Evolutionary conservation across 2,888 invertebrate species (phyloP), one percentile per base, ranked within the genome.

Genomic region (Meliscaeva auricollis): DNA sequence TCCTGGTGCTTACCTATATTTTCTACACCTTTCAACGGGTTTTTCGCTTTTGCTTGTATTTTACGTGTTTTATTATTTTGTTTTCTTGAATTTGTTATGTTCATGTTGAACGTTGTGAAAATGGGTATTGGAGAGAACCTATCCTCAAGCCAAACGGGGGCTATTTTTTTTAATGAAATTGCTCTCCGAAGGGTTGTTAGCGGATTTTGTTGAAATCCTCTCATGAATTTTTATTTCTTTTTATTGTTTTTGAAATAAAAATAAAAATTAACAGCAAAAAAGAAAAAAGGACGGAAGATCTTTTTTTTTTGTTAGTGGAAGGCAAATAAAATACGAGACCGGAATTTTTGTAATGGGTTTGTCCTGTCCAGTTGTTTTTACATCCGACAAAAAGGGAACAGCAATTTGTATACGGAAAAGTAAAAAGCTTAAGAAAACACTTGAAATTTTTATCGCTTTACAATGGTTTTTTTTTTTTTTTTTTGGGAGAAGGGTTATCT

Each of bases 131-230:
- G 52, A 52, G 66, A 82, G 75, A 72, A 32, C 62, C 38, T 60
- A 38, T 38, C 64, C 64, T 64, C 6, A 17, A 64, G 58, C 3
- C 32, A 30, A 64, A 46, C 30, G 17, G 38, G 38, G n/a, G 41
- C n/a, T 7, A 32, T 54, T 30, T 13, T 7, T 6, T 80, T 68
- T 64, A 85, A 85, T 85, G 81, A 73, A 85, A 85, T 85, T 85
- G 76, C 81, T 73, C 85, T 85, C 85, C 50, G 68, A 81, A 85
- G 85, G 85, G 85, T 85, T 81, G 85, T 85, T 85, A 85, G 85
- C 85, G 81, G 85, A 85, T 85, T 85, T 77, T 38, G 69, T 44
- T 52, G 62, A 69, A 77, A 81, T 81, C 76, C 85, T 85, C 77
- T 81, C 85, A 85, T 85, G 85, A 80, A 85, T 85, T 85, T 81